A percentile compares a stretch with the other conserved stretches of the same genome.
phyloP scores from a whole-genome alignment of 2,797 vertebrate species.

The Dendrocincla fuliginosa region DNA sequence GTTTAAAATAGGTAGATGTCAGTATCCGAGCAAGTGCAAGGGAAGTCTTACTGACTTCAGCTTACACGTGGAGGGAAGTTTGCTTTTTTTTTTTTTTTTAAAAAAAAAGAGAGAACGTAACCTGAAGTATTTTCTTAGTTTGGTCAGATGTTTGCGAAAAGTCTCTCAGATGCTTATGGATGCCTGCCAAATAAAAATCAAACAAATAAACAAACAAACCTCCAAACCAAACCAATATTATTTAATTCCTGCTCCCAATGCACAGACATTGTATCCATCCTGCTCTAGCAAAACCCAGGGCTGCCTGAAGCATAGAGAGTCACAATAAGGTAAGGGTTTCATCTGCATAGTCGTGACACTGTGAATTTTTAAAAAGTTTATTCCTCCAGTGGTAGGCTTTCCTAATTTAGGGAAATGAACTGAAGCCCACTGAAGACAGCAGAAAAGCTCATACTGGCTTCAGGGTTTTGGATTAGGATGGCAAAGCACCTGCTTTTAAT shows the following conservation, averaged over 20 bases:
- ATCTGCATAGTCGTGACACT: not conserved
- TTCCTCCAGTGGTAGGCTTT: not conserved
- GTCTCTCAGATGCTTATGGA: not conserved
- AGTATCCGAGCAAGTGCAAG: not conserved
- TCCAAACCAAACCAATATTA: not conserved
- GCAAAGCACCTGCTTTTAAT: not conserved
- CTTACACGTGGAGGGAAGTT: not conserved
- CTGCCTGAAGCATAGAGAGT: not conserved
- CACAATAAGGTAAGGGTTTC: not conserved
- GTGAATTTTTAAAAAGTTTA: not conserved
- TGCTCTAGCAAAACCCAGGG: not conserved
- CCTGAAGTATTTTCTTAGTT: not conserved
- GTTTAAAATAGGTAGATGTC: not conserved
- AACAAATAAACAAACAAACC: not conserved
- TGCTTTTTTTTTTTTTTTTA: too few species aligned
- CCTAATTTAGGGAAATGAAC: not conserved
- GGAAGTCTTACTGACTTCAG: not conserved
- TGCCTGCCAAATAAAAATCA: not conserved
- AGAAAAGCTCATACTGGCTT: not conserved
- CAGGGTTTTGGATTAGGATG: not conserved
- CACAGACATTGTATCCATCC: not conserved
- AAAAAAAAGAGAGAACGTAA: not conserved
- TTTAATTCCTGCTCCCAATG: not conserved
- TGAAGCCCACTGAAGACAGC: not conserved
- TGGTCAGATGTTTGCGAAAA: not conserved